Base-by-base conservation (phyloP, 2,113 vertebrate genomes). In the Thryonomys swinderianus region DNA sequence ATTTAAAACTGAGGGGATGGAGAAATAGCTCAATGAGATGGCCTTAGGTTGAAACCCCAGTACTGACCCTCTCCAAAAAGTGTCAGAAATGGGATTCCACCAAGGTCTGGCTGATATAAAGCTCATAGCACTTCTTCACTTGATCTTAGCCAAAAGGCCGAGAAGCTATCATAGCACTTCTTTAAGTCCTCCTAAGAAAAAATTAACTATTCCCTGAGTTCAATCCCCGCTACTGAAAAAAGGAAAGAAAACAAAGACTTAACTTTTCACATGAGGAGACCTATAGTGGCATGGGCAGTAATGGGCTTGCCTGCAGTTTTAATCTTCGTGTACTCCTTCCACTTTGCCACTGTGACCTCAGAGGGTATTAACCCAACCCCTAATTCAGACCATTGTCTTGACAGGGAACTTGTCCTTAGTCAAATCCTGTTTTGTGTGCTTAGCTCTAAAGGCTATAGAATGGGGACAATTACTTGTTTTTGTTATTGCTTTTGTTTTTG, bases 21-120 rank as follows among this genome's bases (percentile, higher is more conserved):
- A 32, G 73, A 51, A 18, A 8, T 10, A 51, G 45, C 45, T 78
- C 45, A 78, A 8, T 51, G 30, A 20, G 42, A 34, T 32, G 45
- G 16, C 16, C 73, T 45, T 78, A 30, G 12, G 30, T 51, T 51
- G 45, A 78, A 1, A 51, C 16, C 30, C 45, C 30, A 51, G 61
- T 30, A 62, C 10, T 57, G 17, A 57, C 61, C 21, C 25, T 62
- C 61, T 10, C 61, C 25, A 62, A 62, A 62, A 30, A 69, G 42
- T 21, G 40, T 88, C 80, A 95, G 57, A 85, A 91, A 59, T 91
- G 73, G 10, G 37, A 82, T 91, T 85, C 25, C 90, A 69, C 5
- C 42, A n/a, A 80, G 34, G 13, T 90, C 59, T 92, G 69, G n/a
- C 62, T 85, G 42, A 93, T 34, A 45, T 69, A 88, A 81, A 85